Evolutionary conservation across 2,113 vertebrate genomes (phyloP).

Genomic region (Charadrius vociferus): DNA sequence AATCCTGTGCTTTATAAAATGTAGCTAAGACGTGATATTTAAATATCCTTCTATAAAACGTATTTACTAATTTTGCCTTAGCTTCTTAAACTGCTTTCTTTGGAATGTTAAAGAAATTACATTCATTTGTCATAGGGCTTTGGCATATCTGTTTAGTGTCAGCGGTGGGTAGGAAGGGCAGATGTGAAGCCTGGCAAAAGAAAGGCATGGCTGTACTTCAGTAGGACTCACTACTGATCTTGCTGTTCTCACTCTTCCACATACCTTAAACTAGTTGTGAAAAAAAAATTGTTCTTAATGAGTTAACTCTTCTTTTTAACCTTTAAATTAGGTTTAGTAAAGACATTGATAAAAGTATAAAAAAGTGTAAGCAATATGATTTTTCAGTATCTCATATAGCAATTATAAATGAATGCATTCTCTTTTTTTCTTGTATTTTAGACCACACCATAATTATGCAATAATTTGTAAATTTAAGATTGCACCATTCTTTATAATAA

Average conservation of each 20-base stretch:
- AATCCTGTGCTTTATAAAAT: not conserved
- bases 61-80: not conserved
- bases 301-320: not conserved
- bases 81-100: not conserved
- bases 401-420: not conserved
- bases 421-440: not conserved
- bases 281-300: not conserved
- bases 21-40: not conserved
- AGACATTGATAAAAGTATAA: not conserved
- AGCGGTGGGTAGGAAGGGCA: not conserved
- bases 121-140: not conserved
- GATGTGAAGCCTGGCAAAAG: not conserved
- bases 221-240: not conserved
- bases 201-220: not conserved
- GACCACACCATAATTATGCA: not conserved
- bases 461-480: not conserved
- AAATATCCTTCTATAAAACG: not conserved
- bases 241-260: not conserved
- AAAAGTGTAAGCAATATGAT: not conserved
- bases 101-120: not conserved
- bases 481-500: not conserved
- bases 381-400: not conserved
- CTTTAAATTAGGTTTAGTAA: not conserved
- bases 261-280: not conserved
- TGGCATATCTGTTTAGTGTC: constrained; percentile 11